phyloP scores from a whole-genome alignment of 1,140 invertebrate genomes.

The Pseudomyrmex dendroicus region DNA sequence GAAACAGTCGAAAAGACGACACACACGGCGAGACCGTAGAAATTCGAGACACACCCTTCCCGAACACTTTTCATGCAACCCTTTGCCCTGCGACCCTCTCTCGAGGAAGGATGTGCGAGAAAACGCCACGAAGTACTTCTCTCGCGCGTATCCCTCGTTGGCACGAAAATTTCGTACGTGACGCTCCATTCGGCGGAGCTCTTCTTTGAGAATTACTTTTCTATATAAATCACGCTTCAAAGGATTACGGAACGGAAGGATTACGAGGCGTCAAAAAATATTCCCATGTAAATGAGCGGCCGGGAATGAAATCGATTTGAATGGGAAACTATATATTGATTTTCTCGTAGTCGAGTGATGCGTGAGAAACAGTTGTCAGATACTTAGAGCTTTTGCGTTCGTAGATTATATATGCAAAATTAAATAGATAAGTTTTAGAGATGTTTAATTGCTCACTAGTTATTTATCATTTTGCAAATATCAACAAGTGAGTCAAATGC shows the following conservation, averaged over 20 bases:
- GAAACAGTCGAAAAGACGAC: conserved; percentile 55
- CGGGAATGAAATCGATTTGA: conserved; percentile 11
- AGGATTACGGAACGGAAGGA: conserved; percentile 31
- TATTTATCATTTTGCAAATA: background rate
- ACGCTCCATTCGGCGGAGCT: conserved; percentile 33
- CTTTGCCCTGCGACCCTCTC: conserved; percentile 56
- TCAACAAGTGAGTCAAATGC: background rate
- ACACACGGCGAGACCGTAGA: conserved; percentile 49
- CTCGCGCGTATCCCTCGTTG: conserved; percentile 1
- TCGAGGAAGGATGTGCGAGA: conserved; percentile 30
- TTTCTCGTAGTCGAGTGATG: background rate
- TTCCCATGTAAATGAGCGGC: conserved; percentile 48
- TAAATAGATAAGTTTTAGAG: background rate
- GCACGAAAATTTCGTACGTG: conserved; percentile 46
- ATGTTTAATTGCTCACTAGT: background rate
- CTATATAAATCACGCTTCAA: conserved; percentile 44
- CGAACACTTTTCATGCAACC: conserved; percentile 63
- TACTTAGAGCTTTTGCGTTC: background rate
- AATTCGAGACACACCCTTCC: conserved; percentile 76
- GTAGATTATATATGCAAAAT: background rate
- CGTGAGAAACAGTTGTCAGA: conserved; percentile 5
- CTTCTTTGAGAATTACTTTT: conserved; percentile 41
- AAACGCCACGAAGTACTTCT: conserved; percentile 46
- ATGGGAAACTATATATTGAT: background rate
- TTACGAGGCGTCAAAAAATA: conserved; percentile 33